phyloP scores from a whole-genome alignment of 2,113 vertebrate genomes.

The Tupaia chinensis region DNA sequence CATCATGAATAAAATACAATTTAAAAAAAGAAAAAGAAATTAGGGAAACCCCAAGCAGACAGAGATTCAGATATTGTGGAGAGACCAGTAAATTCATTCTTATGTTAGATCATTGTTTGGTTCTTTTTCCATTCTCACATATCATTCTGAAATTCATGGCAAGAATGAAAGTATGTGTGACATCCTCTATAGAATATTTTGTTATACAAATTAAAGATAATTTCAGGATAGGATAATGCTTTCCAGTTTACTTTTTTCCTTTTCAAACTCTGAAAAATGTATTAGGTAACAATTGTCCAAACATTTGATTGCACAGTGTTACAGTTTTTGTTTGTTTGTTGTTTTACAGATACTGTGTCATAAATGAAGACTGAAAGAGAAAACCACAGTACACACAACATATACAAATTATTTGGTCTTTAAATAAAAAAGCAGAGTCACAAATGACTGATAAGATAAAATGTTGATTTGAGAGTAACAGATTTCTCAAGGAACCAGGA shows the following conservation, averaged over 20 bases:
- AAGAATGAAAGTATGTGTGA: conserved; percentile 56
- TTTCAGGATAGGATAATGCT: conserved; percentile 81
- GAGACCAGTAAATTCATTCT: background rate
- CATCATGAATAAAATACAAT: too few species aligned
- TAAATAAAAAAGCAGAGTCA: conserved; percentile 4
- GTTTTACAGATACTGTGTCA: conserved; percentile 59
- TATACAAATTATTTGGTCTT: conserved; percentile 47
- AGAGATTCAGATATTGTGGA: background rate
- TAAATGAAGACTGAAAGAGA: conserved; percentile 74
- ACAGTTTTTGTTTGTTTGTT: background rate
- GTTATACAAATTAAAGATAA: conserved; percentile 78
- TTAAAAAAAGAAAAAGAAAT: background rate
- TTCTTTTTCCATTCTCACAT: background rate
- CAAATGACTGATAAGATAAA: background rate
- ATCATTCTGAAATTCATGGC: background rate
- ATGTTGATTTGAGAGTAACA: background rate
- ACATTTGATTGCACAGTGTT: conserved; percentile 81
- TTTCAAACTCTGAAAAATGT: conserved; percentile 78
- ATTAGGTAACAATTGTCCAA: conserved; percentile 82
- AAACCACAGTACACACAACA: conserved; percentile 63
- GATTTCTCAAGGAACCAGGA: background rate
- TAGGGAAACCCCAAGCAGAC: background rate
- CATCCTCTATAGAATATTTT: conserved; percentile 81
- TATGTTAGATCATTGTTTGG: background rate
- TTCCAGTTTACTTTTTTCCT: conserved; percentile 77